Evolutionary conservation across 1,140 invertebrate genomes (phyloP).

Genomic region (Scaptodrosophila lebanonensis): DNA sequence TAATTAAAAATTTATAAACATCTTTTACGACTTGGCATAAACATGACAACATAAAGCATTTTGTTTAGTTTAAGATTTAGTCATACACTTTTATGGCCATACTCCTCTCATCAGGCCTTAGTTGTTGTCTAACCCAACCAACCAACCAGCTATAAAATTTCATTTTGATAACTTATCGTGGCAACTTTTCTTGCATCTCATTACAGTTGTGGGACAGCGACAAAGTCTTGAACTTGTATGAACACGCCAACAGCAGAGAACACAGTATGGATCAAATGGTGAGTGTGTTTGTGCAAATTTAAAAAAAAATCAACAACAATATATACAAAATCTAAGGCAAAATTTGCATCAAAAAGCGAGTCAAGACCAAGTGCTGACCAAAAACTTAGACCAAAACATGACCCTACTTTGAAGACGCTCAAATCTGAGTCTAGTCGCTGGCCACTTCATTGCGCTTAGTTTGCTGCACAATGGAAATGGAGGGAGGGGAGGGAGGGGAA

Average conservation of each 20-base stretch:
- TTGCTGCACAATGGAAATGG: slow-evolving; percentile 55
- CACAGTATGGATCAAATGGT: slow-evolving; percentile 71
- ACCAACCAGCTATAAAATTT: too few species aligned
- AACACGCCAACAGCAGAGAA: slow-evolving; percentile 10
- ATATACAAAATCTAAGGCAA: background rate
- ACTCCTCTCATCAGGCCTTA: too few species aligned
- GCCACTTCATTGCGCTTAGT: slow-evolving; percentile 65
- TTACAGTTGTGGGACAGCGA: slow-evolving; percentile 44
- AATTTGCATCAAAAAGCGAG: slow-evolving; percentile 8
- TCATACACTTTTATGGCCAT: too few species aligned
- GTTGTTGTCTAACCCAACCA: too few species aligned
- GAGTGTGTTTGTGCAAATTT: slow-evolving; percentile 19
- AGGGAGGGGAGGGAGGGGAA: slow-evolving; percentile 6
- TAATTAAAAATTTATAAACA: slow-evolving; percentile 61
- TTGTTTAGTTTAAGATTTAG: slow-evolving; percentile 4
- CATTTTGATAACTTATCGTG: slow-evolving; percentile 47
- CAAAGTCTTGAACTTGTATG: slow-evolving; percentile 19
- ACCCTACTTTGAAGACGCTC: slow-evolving; percentile 27
- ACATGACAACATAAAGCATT: slow-evolving; percentile 19
- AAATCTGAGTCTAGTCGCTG: slow-evolving; percentile 8
- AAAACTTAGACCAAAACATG: slow-evolving; percentile 62
- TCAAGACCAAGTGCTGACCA: slow-evolving; percentile 29
- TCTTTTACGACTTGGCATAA: slow-evolving; percentile 30
- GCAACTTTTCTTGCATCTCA: slow-evolving; percentile 39
- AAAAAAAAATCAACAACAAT: too few species aligned